Evolutionary conservation across 2,113 vertebrate species (phyloP).

Genomic region (Atrichornis clamosus): DNA sequence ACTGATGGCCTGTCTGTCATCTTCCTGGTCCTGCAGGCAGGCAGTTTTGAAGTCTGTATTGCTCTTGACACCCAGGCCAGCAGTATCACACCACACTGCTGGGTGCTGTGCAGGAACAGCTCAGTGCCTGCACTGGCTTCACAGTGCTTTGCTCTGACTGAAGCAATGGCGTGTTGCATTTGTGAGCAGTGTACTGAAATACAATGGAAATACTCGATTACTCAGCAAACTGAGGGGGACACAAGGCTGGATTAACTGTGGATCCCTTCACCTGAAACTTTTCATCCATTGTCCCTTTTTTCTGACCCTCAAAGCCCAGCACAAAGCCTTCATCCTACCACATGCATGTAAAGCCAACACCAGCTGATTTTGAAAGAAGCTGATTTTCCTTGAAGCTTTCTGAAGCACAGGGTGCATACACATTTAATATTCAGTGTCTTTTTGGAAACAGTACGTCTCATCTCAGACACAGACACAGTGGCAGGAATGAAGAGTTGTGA

Average conservation of each 20-base stretch:
- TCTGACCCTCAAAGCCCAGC: background rate
- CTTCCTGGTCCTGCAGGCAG: background rate
- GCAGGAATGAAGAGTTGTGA: background rate
- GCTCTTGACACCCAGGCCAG: background rate
- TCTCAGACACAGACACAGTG: background rate
- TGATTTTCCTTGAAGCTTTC: background rate
- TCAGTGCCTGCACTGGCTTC: background rate
- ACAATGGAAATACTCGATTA: background rate
- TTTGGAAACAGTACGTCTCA: background rate
- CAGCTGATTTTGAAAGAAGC: background rate
- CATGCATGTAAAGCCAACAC: background rate
- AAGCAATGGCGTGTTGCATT: background rate
- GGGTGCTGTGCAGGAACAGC: background rate
- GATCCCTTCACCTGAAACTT: background rate
- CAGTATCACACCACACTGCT: background rate
- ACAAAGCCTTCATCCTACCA: background rate
- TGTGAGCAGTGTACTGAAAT: background rate
- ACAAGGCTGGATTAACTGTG: background rate
- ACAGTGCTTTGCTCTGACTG: background rate
- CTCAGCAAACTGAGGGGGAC: background rate
- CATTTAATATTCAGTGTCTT: background rate
- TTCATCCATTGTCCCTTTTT: background rate
- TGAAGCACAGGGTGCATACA: background rate
- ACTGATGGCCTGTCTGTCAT: background rate
- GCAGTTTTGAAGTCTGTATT: background rate